Evolutionary conservation across 2,113 vertebrate species (phyloP), one percentile per base, ranked within the genome.

Genomic region (Solea solea): DNA sequence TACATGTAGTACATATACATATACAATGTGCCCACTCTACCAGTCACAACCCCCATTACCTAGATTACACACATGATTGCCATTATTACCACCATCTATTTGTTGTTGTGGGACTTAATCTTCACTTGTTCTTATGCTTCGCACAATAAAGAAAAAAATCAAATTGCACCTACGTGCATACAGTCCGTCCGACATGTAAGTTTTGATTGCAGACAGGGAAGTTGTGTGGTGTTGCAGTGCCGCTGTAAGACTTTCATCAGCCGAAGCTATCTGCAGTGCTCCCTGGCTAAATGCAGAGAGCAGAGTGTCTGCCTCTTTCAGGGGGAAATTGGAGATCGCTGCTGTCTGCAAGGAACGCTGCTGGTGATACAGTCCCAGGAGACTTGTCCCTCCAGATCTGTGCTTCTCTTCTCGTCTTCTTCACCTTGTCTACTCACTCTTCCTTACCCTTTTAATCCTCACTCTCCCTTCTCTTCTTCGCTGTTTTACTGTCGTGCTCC

Each of bases 201-300:
- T 76, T 85, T 59, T 83, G 76, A 89, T 72, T 83, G 75, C 80
- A 65, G 66, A 62, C 73, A 27, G 65, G 70, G 74, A 78, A 74
- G 53, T 56, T 72, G 75, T 58, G 70, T 4, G 64, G 68, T 88
- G 86, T 93, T 93, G 86, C 92, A 88, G 87, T 66, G 72, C 49
- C 34, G 53, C 78, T 88, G 91, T 87, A 90, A 93, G 89, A 89
- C 88, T 93, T 92, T 92, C 87, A 53, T 94, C 93, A 92, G 92
- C 85, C 52, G 50, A 54, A 76, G 82, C 81, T 76, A 81, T 95
- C 79, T 92, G 87, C 86, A 50, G 70, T 60, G 74, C 80, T 88
- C 74, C 76, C 40, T 41, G 76, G 77, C 78, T 83, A 66, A 75
- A 78, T 78, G 74, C 67, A 61, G 61, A 75, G 69, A 78, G 82